Evolutionary conservation across 2,113 vertebrate genomes (phyloP).

Genomic region (Elachura formosa): DNA sequence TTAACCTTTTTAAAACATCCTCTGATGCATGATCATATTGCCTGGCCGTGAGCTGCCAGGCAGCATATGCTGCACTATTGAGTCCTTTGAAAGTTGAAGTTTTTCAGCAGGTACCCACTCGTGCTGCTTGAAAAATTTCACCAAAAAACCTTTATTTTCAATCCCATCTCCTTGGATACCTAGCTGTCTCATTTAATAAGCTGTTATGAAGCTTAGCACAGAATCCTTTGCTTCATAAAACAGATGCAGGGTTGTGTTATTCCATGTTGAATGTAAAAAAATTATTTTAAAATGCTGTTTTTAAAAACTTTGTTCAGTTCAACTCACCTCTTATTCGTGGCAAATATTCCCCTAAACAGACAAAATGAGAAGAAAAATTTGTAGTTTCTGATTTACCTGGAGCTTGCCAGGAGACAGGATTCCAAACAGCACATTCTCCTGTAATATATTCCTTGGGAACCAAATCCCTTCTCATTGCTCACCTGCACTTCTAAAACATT

Average conservation of each 20-base stretch:
- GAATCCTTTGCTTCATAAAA: not conserved
- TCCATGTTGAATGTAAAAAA: not conserved
- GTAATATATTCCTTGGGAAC: not conserved
- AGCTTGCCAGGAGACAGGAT: not conserved
- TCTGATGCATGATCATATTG: not conserved
- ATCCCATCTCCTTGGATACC: not conserved
- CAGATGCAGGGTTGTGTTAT: not conserved
- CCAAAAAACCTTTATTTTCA: not conserved
- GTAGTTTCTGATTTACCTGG: not conserved
- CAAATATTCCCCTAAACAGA: not conserved
- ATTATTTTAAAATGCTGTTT: not conserved
- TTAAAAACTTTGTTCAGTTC: not conserved
- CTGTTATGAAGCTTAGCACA: not conserved
- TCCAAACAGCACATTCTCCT: not conserved
- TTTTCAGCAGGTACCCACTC: not conserved
- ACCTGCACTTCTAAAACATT: not conserved
- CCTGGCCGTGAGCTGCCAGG: not conserved
- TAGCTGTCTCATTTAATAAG: slow-evolving; percentile 15
- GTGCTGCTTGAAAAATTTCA: not conserved
- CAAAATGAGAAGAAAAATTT: not conserved
- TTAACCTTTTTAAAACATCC: slow-evolving; percentile 43
- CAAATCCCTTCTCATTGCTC: not conserved
- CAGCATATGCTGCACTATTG: not conserved
- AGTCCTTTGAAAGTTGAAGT: not conserved
- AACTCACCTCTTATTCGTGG: not conserved